Evolutionary conservation across 2,888 invertebrate genomes (phyloP).

Genomic region (Chorisops tibialis): DNA sequence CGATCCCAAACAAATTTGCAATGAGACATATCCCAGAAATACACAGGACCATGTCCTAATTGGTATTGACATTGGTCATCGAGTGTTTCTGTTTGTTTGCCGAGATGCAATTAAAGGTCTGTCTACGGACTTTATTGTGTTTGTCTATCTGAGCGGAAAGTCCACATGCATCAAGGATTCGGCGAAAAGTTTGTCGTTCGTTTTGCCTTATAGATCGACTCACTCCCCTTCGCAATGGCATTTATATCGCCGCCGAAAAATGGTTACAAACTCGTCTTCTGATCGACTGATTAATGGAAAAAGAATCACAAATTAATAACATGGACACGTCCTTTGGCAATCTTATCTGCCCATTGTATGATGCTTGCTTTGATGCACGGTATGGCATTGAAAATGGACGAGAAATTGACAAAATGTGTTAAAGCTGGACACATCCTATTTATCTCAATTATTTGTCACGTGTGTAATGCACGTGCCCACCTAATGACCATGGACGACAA

Average conservation of each 20-base stretch:
- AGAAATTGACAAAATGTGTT: constrained; percentile 36
- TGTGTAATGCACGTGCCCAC: constrained; percentile 33
- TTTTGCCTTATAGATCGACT: neutral
- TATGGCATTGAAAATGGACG: neutral
- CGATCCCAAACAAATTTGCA: no score
- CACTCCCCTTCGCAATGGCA: neutral
- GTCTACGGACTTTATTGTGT: constrained; percentile 28
- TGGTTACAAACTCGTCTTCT: constrained; percentile 2
- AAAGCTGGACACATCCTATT: constrained; percentile 40
- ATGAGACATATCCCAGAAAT: constrained; percentile 25
- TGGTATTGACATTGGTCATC: constrained; percentile 34
- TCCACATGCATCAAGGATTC: constrained; percentile 9
- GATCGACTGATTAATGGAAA: constrained; percentile 29
- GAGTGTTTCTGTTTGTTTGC: constrained; percentile 32
- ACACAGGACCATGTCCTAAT: constrained; percentile 22
- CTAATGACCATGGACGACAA: constrained; percentile 33
- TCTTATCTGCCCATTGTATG: constrained; percentile 13
- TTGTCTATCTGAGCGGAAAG: constrained; percentile 30
- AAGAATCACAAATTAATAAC: constrained; percentile 33
- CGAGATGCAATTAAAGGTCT: constrained; percentile 32
- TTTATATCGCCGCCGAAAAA: neutral
- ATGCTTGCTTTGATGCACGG: neutral
- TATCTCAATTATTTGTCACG: constrained; percentile 40
- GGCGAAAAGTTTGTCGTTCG: neutral
- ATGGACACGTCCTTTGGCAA: constrained; percentile 14